A percentile compares a stretch with the other conserved stretches of the same genome.
Evolutionary conservation across 2,888 invertebrate species (phyloP).

Genomic region (Mamestra brassicae): DNA sequence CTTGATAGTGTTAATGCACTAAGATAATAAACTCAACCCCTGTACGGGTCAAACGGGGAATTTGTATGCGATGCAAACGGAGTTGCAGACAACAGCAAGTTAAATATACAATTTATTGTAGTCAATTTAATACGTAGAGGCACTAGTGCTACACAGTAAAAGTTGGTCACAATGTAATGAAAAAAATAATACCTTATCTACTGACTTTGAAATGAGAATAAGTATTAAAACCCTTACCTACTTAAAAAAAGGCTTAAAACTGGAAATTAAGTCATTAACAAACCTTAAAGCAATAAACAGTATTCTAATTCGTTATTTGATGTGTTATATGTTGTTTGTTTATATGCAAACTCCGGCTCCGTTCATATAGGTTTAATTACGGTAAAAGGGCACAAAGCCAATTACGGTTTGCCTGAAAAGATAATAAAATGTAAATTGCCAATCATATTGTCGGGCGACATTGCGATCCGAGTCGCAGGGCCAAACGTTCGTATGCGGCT

Average conservation of each 20-base stretch:
- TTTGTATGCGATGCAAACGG: conserved; percentile 23
- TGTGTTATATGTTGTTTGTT: conserved; percentile 45
- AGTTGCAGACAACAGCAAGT: conserved; percentile 4
- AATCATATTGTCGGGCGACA: conserved; percentile 71
- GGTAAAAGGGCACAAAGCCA: conserved; percentile 67
- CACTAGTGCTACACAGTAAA: not conserved
- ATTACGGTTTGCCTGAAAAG: conserved; percentile 68
- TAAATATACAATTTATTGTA: conserved; percentile 19
- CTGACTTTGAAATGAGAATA: not conserved
- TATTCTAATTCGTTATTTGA: conserved; percentile 38
- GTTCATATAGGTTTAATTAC: conserved; percentile 63
- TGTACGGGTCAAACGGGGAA: conserved; percentile 6
- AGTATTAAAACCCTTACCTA: not conserved
- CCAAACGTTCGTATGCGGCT: conserved; percentile 45
- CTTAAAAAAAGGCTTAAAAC: conserved; percentile 3
- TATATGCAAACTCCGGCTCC: conserved; percentile 26
- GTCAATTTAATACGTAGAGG: not conserved
- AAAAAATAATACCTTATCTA: not conserved
- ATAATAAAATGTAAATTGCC: conserved; percentile 78
- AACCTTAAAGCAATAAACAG: conserved; percentile 22
- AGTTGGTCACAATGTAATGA: no score
- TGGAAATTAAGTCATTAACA: conserved; percentile 40
- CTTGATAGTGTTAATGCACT: not conserved
- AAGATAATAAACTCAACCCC: not conserved
- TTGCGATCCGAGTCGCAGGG: conserved; percentile 65